phyloP scores from a whole-genome alignment of 1,140 invertebrate genomes.

The Scaptomyza montana region DNA sequence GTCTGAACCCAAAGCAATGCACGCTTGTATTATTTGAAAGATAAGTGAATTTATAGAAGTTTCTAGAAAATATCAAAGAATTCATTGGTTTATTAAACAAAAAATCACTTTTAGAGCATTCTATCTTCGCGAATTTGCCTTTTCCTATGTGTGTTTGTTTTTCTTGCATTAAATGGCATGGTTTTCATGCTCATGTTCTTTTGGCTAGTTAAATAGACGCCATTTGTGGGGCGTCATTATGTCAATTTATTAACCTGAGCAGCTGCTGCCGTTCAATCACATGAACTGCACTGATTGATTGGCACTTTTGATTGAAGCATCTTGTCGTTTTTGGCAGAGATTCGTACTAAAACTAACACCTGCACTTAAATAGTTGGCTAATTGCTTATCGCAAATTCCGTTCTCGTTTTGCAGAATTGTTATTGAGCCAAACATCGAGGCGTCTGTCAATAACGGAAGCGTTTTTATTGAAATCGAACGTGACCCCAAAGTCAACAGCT shows the following conservation, averaged over 20 bases:
- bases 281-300: slow-evolving; percentile 65
- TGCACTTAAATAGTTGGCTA: slow-evolving; percentile 25
- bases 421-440: slow-evolving; percentile 74
- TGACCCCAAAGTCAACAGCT: slow-evolving; percentile 62
- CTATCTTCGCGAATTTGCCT: not conserved
- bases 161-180: not conserved
- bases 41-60: too few species aligned
- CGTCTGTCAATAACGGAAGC: slow-evolving; percentile 72
- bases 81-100: too few species aligned
- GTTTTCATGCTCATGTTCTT: slow-evolving; percentile 17
- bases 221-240: slow-evolving; percentile 1
- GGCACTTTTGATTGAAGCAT: slow-evolving; percentile 63
- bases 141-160: not conserved
- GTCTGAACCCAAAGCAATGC: too few species aligned
- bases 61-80: too few species aligned
- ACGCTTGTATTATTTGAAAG: too few species aligned
- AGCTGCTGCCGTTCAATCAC: slow-evolving; percentile 19
- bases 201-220: slow-evolving; percentile 30
- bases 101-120: not conserved
- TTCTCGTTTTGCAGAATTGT: slow-evolving; percentile 59
- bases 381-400: slow-evolving; percentile 28
- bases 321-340: slow-evolving; percentile 67
- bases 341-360: slow-evolving; percentile 35
- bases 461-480: slow-evolving; percentile 71
- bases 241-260: slow-evolving; percentile 3